These are phyloP conservation scores for Pterostichus niger DNA, from an alignment of 2,888 invertebrate genomes.

Conservation along the genomic window DNA sequence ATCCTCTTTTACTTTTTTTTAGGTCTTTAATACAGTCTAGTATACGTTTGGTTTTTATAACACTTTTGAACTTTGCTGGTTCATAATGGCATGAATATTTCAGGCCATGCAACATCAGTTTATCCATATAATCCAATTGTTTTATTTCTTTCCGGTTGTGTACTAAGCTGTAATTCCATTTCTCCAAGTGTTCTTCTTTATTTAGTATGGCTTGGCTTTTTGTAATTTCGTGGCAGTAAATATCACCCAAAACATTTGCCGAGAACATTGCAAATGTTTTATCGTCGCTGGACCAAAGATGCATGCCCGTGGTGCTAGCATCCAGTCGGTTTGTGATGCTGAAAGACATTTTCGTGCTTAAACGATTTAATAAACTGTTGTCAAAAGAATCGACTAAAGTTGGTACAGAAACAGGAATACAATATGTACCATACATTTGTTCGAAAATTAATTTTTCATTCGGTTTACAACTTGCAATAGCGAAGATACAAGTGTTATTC, in stretches of 20 bases:
- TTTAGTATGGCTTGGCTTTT: neutral
- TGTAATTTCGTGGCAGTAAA: slow-evolving; percentile 74
- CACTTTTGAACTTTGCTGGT: neutral
- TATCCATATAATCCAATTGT: slow-evolving; percentile 9
- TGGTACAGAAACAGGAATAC: slow-evolving; percentile 77
- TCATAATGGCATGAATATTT: neutral
- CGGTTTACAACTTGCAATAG: slow-evolving; percentile 77
- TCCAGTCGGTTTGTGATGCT: slow-evolving; percentile 75
- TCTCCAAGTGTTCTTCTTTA: slow-evolving; percentile 74
- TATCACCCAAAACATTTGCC: slow-evolving; percentile 78
- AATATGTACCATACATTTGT: slow-evolving; percentile 70
- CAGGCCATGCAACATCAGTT: slow-evolving; percentile 45
- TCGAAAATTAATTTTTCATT: slow-evolving; percentile 77
- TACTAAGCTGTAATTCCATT: slow-evolving; percentile 73
- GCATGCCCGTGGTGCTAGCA: slow-evolving; percentile 75
- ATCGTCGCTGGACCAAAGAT: slow-evolving; percentile 71
- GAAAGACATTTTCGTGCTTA: slow-evolving; percentile 75
- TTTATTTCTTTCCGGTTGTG: neutral
- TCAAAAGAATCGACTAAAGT: slow-evolving; percentile 74
- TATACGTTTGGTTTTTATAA: slow-evolving; percentile 2
- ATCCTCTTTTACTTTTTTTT: slow-evolving; percentile 17
- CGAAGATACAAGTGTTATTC: slow-evolving; percentile 75
- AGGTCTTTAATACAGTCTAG: slow-evolving; percentile 14
- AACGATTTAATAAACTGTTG: slow-evolving; percentile 74
- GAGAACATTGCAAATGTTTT: slow-evolving; percentile 75